Percentiles rank a stretch among this genome's conserved stretches.
Conservation (phyloP, 2,797 vertebrate genomes). For the Hafferia zeledoni region DNA sequence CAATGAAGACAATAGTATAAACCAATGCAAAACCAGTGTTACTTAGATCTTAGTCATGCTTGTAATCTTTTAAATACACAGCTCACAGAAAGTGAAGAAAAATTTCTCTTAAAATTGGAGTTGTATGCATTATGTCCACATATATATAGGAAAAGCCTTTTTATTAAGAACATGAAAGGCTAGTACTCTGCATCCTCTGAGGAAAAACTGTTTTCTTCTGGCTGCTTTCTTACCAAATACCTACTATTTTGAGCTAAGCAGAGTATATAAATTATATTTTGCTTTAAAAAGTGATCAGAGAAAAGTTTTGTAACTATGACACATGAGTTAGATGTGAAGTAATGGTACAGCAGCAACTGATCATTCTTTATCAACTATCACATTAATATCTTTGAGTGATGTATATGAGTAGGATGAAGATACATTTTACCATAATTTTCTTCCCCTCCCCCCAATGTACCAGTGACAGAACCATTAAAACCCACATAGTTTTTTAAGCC, state of each 20-base stretch:
- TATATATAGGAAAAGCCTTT: neutral
- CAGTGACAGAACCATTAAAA: slow-evolving; percentile 8
- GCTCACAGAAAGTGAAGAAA: neutral
- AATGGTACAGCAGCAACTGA: neutral
- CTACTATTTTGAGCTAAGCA: neutral
- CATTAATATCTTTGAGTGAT: neutral
- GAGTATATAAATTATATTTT: neutral
- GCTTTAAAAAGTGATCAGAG: neutral
- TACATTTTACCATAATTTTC: neutral
- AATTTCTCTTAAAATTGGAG: neutral
- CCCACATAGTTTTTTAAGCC: neutral
- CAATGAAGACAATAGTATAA: neutral
- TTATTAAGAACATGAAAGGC: neutral
- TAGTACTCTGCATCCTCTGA: neutral
- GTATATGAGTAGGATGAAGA: slow-evolving; percentile 11
- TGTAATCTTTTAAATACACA: neutral
- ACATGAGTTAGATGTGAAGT: neutral
- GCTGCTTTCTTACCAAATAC: neutral
- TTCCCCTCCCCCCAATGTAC: neutral
- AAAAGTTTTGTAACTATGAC: neutral
- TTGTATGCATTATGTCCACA: neutral
- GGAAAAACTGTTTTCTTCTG: neutral
- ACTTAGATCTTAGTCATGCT: neutral
- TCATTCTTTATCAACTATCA: neutral
- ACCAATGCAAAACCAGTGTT: neutral